A percentile compares a stretch with the other conserved stretches of the same genome.
phyloP scores from a whole-genome alignment of 1,140 invertebrate genomes.

The Mactra quadrangularis region DNA sequence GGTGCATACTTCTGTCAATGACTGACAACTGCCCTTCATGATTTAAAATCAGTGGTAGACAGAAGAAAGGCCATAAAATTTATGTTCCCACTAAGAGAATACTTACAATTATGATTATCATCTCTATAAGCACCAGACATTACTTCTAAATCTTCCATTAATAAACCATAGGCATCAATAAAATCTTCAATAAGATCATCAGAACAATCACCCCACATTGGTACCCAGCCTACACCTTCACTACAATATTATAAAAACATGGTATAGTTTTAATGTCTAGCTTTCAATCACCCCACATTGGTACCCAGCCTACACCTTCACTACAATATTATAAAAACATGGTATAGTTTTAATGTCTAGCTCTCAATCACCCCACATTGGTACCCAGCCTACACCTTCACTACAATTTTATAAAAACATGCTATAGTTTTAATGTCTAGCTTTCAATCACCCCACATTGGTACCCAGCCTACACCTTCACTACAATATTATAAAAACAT shows the following conservation, averaged over 20 bases:
- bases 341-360: background rate
- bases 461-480: background rate
- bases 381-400: conserved; percentile 33
- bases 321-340: background rate
- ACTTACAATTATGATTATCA: conserved; percentile 82
- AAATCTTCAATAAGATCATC: conserved; percentile 79
- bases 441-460: no score
- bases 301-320: conserved; percentile 8
- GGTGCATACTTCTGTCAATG: no score
- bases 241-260: conserved; percentile 61
- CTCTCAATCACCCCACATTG: background rate
- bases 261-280: no score
- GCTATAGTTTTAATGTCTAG: no score
- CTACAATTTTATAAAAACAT: conserved; percentile 15
- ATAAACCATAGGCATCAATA: conserved; percentile 78
- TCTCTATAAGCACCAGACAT: conserved; percentile 81
- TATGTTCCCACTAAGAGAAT: no score
- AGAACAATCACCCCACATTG: conserved; percentile 80
- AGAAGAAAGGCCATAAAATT: no score
- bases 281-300: no score
- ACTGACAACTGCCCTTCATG: no score
- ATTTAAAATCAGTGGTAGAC: no score
- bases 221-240: conserved; percentile 82
- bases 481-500: conserved; percentile 1
- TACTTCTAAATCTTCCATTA: conserved; percentile 82